Evolutionary conservation across 92 coral and sea anemone genomes (phyloP), one percentile per base, ranked within the genome.

Genomic region (Chrysogorgia sp.): DNA sequence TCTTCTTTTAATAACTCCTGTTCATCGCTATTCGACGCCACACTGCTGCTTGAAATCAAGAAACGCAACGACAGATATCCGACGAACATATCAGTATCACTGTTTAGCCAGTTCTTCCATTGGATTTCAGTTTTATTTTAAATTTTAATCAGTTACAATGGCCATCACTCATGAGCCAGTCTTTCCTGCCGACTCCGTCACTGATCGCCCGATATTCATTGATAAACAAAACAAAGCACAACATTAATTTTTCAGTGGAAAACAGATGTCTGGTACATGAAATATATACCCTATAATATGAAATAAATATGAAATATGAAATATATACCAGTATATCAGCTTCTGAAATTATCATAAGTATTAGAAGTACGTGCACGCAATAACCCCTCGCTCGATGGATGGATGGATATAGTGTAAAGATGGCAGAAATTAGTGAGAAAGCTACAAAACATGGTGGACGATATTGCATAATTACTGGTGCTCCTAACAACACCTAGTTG

Each of bases 1-100:
- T 74, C 64, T 47, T 86, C 90, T 69, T 62, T 21, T 7, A 34
- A 50, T 58, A 37, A 69, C 60, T 86, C 90, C 20, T 75, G 32
- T 33, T 32, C 26, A 35, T 58, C 67, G 6, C 78, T 24, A 22
- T 66, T 84, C 32, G 58, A 69, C n/a, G 76, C 60, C 40, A 28
- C 21, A 28, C 40, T 69, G 25, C 34, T 19, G 0, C 76, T 45
- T 47, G 35, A 47, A 45, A 49, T 31, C 40, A 19, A 55, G 12
- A 28, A 48, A 69, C 60, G 48, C 48, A 69, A 25, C 34, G 32
- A 55, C 13, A 49, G 55, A 30, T 69, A 69, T 31, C 55, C 33
- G 60, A 49, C 43, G 37, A 72, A 40, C 79, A 72, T 72, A 32
- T 69, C 21, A 21, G 13, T 67, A 14, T 1, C 3, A 8, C 6